These are phyloP conservation scores for Melieria crassipennis DNA, from an alignment of 2,888 invertebrate species.

Conservation along the genomic window DNA sequence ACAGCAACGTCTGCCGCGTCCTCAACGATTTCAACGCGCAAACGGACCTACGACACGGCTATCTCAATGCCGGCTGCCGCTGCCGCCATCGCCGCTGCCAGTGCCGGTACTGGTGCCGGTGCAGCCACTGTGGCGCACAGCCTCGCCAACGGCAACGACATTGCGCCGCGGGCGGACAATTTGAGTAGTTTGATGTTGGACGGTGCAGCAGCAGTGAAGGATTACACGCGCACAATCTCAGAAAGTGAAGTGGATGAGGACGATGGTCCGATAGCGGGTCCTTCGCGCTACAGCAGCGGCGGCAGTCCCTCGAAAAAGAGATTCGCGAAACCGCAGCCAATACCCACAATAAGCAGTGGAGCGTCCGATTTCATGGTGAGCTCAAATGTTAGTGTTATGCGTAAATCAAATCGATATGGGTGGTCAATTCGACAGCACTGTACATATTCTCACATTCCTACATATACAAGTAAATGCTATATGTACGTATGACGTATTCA, in stretches of 20 bases:
- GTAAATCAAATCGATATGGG: too few species aligned
- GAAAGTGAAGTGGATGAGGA: constrained; percentile 51
- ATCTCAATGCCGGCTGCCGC: constrained; percentile 54
- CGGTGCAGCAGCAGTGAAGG: constrained; percentile 39
- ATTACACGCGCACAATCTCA: constrained; percentile 58
- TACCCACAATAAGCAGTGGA: constrained; percentile 48
- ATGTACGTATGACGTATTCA: too few species aligned
- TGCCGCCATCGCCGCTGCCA: constrained; percentile 32
- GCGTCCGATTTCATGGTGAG: constrained; percentile 57
- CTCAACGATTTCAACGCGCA: constrained; percentile 53
- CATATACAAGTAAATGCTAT: too few species aligned
- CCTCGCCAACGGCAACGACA: constrained; percentile 35
- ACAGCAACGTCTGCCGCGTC: constrained; percentile 40
- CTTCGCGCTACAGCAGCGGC: constrained; percentile 38
- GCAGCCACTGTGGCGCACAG: constrained; percentile 34
- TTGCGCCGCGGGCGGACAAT: constrained; percentile 6
- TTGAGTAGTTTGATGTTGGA: constrained; percentile 14
- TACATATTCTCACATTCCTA: too few species aligned
- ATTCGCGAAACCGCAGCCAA: constrained; percentile 48
- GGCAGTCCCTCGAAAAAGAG: constrained; percentile 54
- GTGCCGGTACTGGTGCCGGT: constrained; percentile 30
- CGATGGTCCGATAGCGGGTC: constrained; percentile 42
- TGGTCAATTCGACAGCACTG: too few species aligned
- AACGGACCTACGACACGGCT: constrained; percentile 62
- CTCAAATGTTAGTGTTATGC: constrained; percentile 1